phyloP scores from a whole-genome alignment of 2,113 vertebrate genomes.

The Spermophilus dauricus region DNA sequence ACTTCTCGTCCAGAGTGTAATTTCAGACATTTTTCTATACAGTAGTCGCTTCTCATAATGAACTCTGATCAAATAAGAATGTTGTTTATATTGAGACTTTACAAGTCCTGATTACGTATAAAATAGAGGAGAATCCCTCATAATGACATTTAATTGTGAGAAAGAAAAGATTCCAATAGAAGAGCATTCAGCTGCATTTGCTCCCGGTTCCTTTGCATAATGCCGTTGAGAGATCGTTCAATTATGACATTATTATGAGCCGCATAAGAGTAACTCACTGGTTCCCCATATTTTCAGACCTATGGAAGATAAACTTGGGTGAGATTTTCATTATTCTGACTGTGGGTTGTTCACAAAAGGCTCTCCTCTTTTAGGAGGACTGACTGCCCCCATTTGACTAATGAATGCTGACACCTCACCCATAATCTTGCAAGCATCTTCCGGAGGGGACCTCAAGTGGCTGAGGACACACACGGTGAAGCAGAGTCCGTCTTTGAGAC shows the following conservation, averaged over 20 bases:
- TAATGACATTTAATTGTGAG: slow-evolving; percentile 91
- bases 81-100: slow-evolving; percentile 90
- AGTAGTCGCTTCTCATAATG: slow-evolving; percentile 88
- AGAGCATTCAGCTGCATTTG: slow-evolving; percentile 88
- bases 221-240: slow-evolving; percentile 89
- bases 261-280: slow-evolving; percentile 87
- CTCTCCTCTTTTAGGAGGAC: slow-evolving; percentile 79
- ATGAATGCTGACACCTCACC: slow-evolving; percentile 81
- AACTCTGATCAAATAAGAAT: slow-evolving; percentile 90
- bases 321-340: slow-evolving; percentile 84
- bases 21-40: slow-evolving; percentile 89
- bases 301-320: slow-evolving; percentile 87
- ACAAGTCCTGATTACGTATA: slow-evolving; percentile 89
- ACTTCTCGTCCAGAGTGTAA: slow-evolving; percentile 85
- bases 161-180: slow-evolving; percentile 89
- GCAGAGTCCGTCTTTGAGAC: slow-evolving; percentile 57
- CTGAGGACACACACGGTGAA: slow-evolving; percentile 71
- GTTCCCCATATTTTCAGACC: slow-evolving; percentile 88
- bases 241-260: slow-evolving; percentile 90
- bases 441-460: not conserved
- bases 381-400: slow-evolving; percentile 83
- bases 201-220: slow-evolving; percentile 88
- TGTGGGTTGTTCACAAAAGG: slow-evolving; percentile 83
- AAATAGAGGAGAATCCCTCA: slow-evolving; percentile 90
- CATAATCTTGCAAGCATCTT: slow-evolving; percentile 73